Evolutionary conservation across 2,113 vertebrate genomes (phyloP), one percentile per base, ranked within the genome.

Genomic region (Oreochromis spilurus): DNA sequence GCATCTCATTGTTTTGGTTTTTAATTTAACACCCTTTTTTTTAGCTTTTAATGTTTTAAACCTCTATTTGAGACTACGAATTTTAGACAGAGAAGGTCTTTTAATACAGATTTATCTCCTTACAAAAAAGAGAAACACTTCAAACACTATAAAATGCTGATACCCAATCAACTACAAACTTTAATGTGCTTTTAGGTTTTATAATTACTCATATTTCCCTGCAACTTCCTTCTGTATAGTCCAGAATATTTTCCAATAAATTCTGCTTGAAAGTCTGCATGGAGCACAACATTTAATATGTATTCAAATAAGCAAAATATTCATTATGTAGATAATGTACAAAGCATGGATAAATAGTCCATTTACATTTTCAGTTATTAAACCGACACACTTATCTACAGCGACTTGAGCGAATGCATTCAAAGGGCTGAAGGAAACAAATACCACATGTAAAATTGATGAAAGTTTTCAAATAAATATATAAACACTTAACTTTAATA

Each of bases 301-400:
- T 85, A 91, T 93, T 92, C 50, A 91, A 93, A 92, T 89, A 88
- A 91, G 80, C 84, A 85, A 91, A 88, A 90, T 80, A 87, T 87
- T 92, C 79, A 92, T 94, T 93, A 90, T 89, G 91, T 84, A 88
- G 90, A 94, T 92, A 93, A 93, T 88, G 88, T 88, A 91, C 82
- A 91, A 91, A 87, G 87, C 79, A 82, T 34, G 79, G 62, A 89
- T 90, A 90, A 94, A 91, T 81, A 60, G 75, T 91, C 89, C 3
- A 92, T 93, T 95, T 92, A 86, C 84, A 95, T 92, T 90, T 93
- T 83, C 53, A 83, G 79, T 91, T 90, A 91, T 90, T 92, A 91
- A 91, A 84, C 82, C 53, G 87, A 53, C 72, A 79, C 54, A 84
- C 65, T 90, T 90, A 91, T 92, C 90, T 87, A 36, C 36, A 82